These are phyloP conservation scores for Telenomus remus DNA, from an alignment of 1,140 invertebrate genomes.

Conservation along the genomic window DNA sequence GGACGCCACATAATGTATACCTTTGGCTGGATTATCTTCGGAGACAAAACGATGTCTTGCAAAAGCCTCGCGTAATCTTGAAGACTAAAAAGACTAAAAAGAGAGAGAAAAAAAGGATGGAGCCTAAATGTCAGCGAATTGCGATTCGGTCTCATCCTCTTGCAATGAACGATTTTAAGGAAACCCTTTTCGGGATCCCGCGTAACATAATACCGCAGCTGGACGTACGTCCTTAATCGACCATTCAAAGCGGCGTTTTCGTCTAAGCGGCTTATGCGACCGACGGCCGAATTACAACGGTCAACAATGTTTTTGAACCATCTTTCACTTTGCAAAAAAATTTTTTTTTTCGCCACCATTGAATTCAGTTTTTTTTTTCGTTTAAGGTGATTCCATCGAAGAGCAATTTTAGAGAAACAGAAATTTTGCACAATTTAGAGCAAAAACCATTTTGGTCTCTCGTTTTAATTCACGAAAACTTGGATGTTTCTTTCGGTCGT, in stretches of 20 bases:
- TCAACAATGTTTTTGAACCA: constrained; percentile 13
- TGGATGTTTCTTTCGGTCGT: background rate
- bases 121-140: constrained; percentile 1
- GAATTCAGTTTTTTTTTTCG: no score
- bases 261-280: constrained; percentile 67
- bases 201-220: constrained; percentile 43
- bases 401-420: no score
- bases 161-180: constrained; percentile 57
- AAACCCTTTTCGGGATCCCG: constrained; percentile 20
- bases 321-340: constrained; percentile 27
- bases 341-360: no score
- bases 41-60: constrained; percentile 50
- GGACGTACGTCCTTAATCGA: constrained; percentile 60
- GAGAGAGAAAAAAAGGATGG: no score
- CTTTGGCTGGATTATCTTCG: constrained; percentile 34
- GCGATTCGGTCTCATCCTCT: constrained; percentile 40
- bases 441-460: no score
- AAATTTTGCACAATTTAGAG: no score
- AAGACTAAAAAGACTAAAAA: background rate
- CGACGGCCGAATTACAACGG: constrained; percentile 63
- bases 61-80: constrained; percentile 32
- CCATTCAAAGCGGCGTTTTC: constrained; percentile 62
- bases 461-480: constrained; percentile 1
- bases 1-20: constrained; percentile 49
- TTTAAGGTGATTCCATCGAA: no score